Percentiles rank a stretch among this genome's conserved stretches.
Conservation (phyloP, 1,140 invertebrate species). For the Drosophila ohnishii region DNA sequence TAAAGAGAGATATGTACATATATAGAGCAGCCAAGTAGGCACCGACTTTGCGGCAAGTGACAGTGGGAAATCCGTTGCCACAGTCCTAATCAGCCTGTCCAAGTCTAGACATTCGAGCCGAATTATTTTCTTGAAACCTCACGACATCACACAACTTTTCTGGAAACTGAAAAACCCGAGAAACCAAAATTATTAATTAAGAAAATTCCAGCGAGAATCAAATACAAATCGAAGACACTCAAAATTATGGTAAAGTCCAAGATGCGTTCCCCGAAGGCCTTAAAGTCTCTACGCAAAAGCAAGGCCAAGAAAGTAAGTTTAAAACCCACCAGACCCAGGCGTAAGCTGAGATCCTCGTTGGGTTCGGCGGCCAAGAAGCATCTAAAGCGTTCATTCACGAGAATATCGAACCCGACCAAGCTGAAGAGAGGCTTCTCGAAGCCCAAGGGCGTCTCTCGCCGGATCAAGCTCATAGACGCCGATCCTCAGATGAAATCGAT, state of each 20-base stretch:
- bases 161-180: not conserved
- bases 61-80: conserved; percentile 4
- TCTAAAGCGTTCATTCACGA: not conserved
- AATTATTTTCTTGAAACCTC: not conserved
- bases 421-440: not conserved
- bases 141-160: not conserved
- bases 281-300: not conserved
- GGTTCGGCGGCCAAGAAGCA: not conserved
- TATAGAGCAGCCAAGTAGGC: conserved; percentile 23
- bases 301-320: not conserved
- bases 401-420: not conserved
- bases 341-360: not conserved
- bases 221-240: not conserved
- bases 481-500: not conserved
- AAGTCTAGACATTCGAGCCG: conserved; percentile 9
- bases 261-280: not conserved
- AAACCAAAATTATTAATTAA: conserved; percentile 14
- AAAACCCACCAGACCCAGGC: not conserved
- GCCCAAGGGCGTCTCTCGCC: not conserved
- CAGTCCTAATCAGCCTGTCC: conserved; percentile 13
- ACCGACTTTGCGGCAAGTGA: not conserved
- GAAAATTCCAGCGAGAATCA: not conserved
- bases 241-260: conserved; percentile 23
- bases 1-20: too few relatives aligned
- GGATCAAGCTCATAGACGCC: conserved; percentile 12